Evolutionary conservation across 2,113 vertebrate species (phyloP), one percentile per base, ranked within the genome.

Genomic region (Rhinoptilus africanus): DNA sequence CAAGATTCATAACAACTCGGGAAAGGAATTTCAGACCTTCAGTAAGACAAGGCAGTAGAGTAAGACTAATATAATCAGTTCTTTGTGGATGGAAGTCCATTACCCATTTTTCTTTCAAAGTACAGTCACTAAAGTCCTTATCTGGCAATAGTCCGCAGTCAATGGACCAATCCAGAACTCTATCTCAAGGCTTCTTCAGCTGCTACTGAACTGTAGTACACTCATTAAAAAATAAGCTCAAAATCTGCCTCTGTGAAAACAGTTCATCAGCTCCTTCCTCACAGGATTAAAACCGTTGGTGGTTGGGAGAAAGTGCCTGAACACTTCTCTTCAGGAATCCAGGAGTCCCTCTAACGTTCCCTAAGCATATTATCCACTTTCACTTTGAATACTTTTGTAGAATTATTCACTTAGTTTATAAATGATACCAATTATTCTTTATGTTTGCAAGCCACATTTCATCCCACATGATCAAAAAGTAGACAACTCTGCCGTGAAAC

Each of bases 11-110:
- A 95, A 84, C 72, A 84, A 63, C 27, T 81, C 39, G 10, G 47
- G 35, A 92, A 75, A 94, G 15, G 63, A 72, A 96, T 92, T 94
- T 91, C 72, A 78, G 64, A 56, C 69, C 64, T 80, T 86, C 68
- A 68, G 22, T 12, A 78, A 80, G 72, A 67, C 41, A 74, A 92
- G 71, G 71, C 63, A 94, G 85, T 71, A 90, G 34, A 81, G 34
- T 66, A 93, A 72, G 75, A 91, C 37, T 45, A 56, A 84, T 21
- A 74, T 16, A 89, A 91, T 64, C 60, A 37, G 21, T 27, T 93
- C 47, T 81, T 90, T 84, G 47, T 48, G 79, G 79, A 26, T 75
- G 57, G 51, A 86, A 91, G 71, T 43, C 67, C 34, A 53, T 84
- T 59, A 92, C 14, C 51, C 22, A 26, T 56, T 81, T 93, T 54